Evolutionary conservation across 1,140 invertebrate genomes (phyloP), one percentile per base, ranked within the genome.

Genomic region (Microplitis mediator): DNA sequence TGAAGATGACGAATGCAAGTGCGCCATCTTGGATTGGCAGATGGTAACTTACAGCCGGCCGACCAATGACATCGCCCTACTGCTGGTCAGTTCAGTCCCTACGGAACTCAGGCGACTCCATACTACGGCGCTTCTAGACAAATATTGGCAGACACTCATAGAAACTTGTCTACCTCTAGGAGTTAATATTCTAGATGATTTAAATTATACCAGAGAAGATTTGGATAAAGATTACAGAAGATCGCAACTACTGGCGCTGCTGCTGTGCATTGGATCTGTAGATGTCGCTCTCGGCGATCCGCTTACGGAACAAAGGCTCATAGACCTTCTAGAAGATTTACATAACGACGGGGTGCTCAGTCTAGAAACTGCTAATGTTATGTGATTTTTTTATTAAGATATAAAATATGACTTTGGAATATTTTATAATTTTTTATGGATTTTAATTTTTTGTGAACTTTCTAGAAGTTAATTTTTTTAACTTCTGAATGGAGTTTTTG

Each of bases 11-110:
- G 76, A 75, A 23, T 87, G 83, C 65, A 84, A 86, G 16, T 95
- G 93, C 77, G 89, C 90, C 23, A 92, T 94, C 23, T 82, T 95
- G 14, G 93, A 94, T 80, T 95, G 93, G 93, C 93, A 95, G 87
- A 94, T 95, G 93, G 92, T 94, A 64, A 93, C 93, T 0, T 91
- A 93, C 72, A 93, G 92, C 67, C 86, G 91, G 72, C 91, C 91
- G 1, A 93, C 91, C n/a, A 94, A 94, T 78, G 94, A 95, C 80
- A 86, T 95, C 0, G 93, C 94, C 0, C 81, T 95, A 31, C 84
- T 95, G n/a, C 81, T 95, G 3, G 88, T 94, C n/a, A 94, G 92
- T 70, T 94, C 93, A 1, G 84, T 94, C 34, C 90, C 92, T 0
- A 91, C 92, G 0, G 91, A 93, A 77, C 79, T 93, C 61, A 86